Evolutionary conservation across 92 coral and sea anemone genomes (phyloP).

Genomic region (Porites evermanni): DNA sequence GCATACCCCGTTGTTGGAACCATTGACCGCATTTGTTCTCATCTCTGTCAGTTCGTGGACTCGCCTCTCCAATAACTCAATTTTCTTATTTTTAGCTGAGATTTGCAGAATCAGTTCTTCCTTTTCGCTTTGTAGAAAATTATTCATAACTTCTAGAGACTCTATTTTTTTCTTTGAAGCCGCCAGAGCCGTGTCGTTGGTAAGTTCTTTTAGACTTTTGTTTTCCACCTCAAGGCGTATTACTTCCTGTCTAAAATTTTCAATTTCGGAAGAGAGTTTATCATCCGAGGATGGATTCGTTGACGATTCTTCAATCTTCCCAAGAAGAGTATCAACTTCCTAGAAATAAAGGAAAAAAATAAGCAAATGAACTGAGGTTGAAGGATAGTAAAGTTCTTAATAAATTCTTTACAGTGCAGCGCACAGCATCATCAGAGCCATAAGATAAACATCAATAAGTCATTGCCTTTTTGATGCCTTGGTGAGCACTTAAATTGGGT

Average conservation of each 20-base stretch:
- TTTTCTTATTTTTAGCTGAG: constrained; percentile 72
- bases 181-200: constrained; percentile 45
- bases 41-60: constrained; percentile 46
- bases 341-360: not conserved
- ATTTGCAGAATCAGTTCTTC: constrained; percentile 70
- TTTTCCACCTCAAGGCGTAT: constrained; percentile 70
- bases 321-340: constrained; percentile 51
- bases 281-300: not conserved
- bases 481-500: too few species aligned
- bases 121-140: constrained; percentile 75
- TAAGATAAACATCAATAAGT: too few species aligned
- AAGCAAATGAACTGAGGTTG: too few species aligned
- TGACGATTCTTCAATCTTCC: constrained; percentile 39
- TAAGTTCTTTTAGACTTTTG: constrained; percentile 47
- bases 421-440: too few species aligned
- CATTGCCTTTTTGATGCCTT: too few species aligned
- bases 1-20: constrained; percentile 35
- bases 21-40: constrained; percentile 30
- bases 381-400: too few species aligned
- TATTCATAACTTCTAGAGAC: constrained; percentile 50
- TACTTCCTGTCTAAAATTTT: constrained; percentile 59
- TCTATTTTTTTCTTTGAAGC: constrained; percentile 64
- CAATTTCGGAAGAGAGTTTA: constrained; percentile 51
- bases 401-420: too few species aligned
- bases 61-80: constrained; percentile 66